Base-by-base conservation (phyloP, 2,797 vertebrate species). In the Hydrophis major region DNA sequence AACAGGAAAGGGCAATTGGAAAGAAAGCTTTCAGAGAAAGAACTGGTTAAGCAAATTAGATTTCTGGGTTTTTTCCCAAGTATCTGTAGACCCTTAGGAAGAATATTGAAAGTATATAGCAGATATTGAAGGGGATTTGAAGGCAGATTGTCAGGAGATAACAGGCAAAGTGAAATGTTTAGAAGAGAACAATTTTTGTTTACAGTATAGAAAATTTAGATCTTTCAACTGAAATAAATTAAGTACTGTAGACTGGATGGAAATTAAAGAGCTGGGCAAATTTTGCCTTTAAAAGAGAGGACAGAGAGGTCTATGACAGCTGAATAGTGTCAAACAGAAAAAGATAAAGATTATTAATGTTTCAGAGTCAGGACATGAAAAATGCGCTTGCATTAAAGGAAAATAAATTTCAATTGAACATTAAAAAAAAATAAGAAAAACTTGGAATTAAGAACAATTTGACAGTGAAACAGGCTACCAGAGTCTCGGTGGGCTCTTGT, bases 41-140 rank as follows among this genome's bases (percentile, higher is more conserved):
- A 96, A 74, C 74, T 90, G 37, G 55, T 74, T 93, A 94, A 89
- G 25, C 92, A 95, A 88, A 86, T 93, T 94, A 95, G 13, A 69
- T 59, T 12, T 78, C 90, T 89, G 88, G 96, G 89, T 11, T 87
- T 91, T 28, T 74, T n/a, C 0, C 53, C 50, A 93, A 94, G 88
- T 63, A 95, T 95, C 95, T 56, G 2, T 32, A 89, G 92, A 61
- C 74, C 69, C 61, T 91, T 92, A 95, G 87, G 69, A 94, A 95
- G 94, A 89, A 63, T 94, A 25, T 94, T 92, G 86, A 88, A 92
- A 91, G 87, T 78, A 92, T 87, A 57, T 13, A 78, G 91, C 94
- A 63, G 55, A 59, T 88, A 7, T 37, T 87, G 89, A 32, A 69
- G 27, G 86, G 42, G 78, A 83, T 13, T 2, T 47, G 78, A 83